A percentile compares a stretch with the other conserved stretches of the same genome.
These are phyloP conservation scores for Dasyornis broadbenti DNA, from an alignment of 2,113 vertebrate species.

Conservation along the genomic window DNA sequence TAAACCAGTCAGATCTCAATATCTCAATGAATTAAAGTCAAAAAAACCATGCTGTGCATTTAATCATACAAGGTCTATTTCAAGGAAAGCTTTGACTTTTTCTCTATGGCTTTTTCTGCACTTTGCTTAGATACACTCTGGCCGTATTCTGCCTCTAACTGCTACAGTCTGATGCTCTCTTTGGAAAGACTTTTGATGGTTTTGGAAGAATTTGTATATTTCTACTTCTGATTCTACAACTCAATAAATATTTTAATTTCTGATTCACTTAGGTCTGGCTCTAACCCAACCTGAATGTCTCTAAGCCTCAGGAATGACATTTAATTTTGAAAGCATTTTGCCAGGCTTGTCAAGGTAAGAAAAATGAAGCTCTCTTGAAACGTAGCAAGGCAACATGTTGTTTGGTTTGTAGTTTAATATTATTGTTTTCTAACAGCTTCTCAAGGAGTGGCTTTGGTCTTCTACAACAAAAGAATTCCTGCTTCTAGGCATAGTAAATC, in stretches of 20 bases:
- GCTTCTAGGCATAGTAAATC: background rate
- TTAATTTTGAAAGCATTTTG: background rate
- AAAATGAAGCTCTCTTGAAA: background rate
- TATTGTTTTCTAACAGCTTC: background rate
- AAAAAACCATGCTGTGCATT: background rate
- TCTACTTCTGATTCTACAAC: background rate
- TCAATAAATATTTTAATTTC: conserved; percentile 1
- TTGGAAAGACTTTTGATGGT: background rate
- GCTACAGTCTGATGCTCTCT: background rate
- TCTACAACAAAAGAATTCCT: background rate
- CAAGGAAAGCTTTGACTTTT: background rate
- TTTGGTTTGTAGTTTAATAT: background rate
- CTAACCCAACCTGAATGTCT: background rate
- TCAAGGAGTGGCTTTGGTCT: background rate
- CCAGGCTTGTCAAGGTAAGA: background rate
- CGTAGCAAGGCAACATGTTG: background rate
- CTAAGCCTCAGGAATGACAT: background rate
- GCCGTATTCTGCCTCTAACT: background rate
- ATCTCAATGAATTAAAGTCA: background rate
- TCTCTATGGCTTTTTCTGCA: background rate
- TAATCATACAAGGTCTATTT: background rate
- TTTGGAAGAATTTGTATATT: background rate
- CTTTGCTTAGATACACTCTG: background rate
- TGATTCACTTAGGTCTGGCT: conserved; percentile 6
- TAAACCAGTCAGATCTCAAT: background rate